Percentiles rank a stretch among this genome's conserved stretches.
phyloP scores from a whole-genome alignment of 2,888 invertebrate genomes.

The Dusona sp. region DNA sequence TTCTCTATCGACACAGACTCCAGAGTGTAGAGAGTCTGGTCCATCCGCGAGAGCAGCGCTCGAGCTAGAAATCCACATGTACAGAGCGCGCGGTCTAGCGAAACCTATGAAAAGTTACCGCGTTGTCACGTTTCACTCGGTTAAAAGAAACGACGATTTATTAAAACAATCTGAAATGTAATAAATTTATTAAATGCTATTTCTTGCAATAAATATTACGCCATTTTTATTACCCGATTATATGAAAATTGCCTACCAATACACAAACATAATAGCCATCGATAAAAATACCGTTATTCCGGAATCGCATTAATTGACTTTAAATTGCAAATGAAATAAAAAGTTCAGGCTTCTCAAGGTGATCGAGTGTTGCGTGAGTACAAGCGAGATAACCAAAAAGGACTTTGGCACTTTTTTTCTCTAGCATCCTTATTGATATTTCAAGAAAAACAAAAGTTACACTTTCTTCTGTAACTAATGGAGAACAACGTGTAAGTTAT shows the following conservation, averaged over 20 bases:
- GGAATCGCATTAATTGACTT: background rate
- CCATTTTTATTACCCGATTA: background rate
- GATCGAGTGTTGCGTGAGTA: too few relatives aligned
- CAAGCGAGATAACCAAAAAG: too few relatives aligned
- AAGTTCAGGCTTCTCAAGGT: too few relatives aligned
- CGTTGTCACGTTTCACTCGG: background rate
- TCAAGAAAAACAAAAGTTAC: too few relatives aligned
- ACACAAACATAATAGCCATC: background rate
- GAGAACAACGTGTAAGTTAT: too few relatives aligned
- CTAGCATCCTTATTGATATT: too few relatives aligned
- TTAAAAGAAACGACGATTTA: background rate
- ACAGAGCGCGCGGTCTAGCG: background rate
- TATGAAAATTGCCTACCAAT: background rate
- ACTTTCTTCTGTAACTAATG: too few relatives aligned
- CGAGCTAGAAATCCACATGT: constrained; percentile 1
- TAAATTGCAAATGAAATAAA: background rate
- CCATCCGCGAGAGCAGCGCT: background rate
- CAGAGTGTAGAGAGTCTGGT: background rate
- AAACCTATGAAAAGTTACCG: background rate
- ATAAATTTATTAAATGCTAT: background rate
- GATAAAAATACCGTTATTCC: background rate
- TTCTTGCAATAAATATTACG: background rate
- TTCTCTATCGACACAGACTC: background rate
- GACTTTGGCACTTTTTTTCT: too few relatives aligned
- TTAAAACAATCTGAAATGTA: background rate